phyloP scores from a whole-genome alignment of 2,113 vertebrate species.

The Pollachius pollachius region DNA sequence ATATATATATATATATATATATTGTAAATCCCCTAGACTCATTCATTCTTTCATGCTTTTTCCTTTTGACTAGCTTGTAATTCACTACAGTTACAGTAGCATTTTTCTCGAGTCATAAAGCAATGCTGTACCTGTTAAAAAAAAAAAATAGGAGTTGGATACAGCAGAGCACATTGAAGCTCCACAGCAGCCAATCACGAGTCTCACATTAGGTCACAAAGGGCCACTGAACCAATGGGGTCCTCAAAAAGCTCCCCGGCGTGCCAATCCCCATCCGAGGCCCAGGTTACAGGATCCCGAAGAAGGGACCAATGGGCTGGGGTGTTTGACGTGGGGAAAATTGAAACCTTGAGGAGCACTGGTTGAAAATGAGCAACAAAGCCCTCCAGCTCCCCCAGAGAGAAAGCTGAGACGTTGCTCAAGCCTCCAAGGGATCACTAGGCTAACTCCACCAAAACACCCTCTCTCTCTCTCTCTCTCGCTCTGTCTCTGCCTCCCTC shows the following conservation, averaged over 20 bases:
- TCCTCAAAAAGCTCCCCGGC: background rate
- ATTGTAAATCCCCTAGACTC: too few relatives aligned
- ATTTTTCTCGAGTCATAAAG: slow-evolving; percentile 11
- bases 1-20: too few relatives aligned
- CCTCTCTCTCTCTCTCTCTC: background rate
- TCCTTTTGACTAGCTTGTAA: too few relatives aligned
- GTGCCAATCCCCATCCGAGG: slow-evolving; percentile 33
- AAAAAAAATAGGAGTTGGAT: slow-evolving; percentile 39
- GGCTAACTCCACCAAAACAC: slow-evolving; percentile 22
- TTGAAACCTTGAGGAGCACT: slow-evolving; percentile 24
- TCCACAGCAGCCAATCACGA: slow-evolving; percentile 36
- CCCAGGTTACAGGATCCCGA: slow-evolving; percentile 13
- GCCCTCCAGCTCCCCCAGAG: slow-evolving; percentile 32
- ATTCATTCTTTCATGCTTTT: too few relatives aligned
- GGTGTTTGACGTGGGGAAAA: slow-evolving; percentile 11
- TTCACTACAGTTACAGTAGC: too few relatives aligned
- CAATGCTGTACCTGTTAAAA: slow-evolving; percentile 22
- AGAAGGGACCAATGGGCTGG: slow-evolving; percentile 21
- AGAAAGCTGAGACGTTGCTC: slow-evolving; percentile 32
- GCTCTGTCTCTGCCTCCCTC: slow-evolving; percentile 16
- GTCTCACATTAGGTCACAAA: slow-evolving; percentile 3
- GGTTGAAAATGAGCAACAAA: slow-evolving; percentile 32
- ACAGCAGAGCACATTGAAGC: slow-evolving; percentile 40
- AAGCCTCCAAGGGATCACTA: slow-evolving; percentile 31
- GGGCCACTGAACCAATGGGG: slow-evolving; percentile 34